Evolutionary conservation across 2,113 vertebrate species (phyloP), one percentile per base, ranked within the genome.

Genomic region (Gnathochromis pfefferi): DNA sequence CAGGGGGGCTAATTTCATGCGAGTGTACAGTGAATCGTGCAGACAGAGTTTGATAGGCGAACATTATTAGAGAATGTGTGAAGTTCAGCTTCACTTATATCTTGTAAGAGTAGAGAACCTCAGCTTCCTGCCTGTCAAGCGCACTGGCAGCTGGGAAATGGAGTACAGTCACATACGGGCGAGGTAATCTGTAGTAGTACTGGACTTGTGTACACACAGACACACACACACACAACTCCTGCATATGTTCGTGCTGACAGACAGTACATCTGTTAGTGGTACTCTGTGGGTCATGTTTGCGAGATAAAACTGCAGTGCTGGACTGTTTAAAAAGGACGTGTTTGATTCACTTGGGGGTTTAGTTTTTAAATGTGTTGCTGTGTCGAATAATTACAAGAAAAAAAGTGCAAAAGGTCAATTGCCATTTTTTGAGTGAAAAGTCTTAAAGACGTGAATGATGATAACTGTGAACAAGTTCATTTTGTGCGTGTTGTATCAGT

Each of bases 401-500:
- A 49, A 85, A 92, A 33, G 63, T 26, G n/a, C 80, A 58, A 10
- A 26, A 21, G 9, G 38, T 49, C 73, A 80, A 82, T 31, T 63
- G 47, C 5, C 5, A 65, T 60, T 80, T 73, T 89, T 87, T 47
- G 40, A 75, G 75, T 70, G 54, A 85, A 88, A 89, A 65, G 51
- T 92, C 49, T 83, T 51, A 78, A 91, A 65, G 84, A 87, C 35
- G 79, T 86, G 90, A 94, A 93, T 94, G 92, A 91, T 82, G 63
- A 82, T 87, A 86, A 51, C 42, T 87, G 73, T 92, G 84, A 89
- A 88, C 35, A 85, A 42, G 80, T 92, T 93, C 3, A 92, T 89
- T 94, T 94, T 51, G 53, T 89, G 84, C 73, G 84, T 94, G 93
- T 96, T 87, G 89, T 94, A 90, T 91, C 45, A 4, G 86, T 95